Percentiles rank a stretch among this genome's conserved stretches.
These are phyloP conservation scores for Rhizoglyphus robini DNA, from an alignment of 1,140 invertebrate species.

Conservation along the genomic window DNA sequence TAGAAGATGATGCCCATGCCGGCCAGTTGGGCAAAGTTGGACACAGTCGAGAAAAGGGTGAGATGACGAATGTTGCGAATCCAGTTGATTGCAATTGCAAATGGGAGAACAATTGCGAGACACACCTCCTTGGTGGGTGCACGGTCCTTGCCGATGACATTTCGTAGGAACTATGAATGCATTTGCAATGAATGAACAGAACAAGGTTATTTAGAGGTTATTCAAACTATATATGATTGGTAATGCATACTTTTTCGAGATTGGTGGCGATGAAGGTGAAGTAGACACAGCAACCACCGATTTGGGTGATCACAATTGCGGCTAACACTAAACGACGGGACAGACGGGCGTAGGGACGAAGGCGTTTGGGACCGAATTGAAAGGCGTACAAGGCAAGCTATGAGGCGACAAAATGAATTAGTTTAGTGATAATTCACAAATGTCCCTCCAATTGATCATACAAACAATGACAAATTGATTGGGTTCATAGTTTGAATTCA, in stretches of 20 bases:
- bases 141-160: background rate
- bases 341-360: background rate
- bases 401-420: background rate
- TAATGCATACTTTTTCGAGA: too few species aligned
- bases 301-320: conserved; percentile 38
- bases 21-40: conserved; percentile 32
- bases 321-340: background rate
- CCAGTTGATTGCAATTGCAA: conserved; percentile 16
- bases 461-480: too few species aligned
- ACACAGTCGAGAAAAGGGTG: conserved; percentile 32
- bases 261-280: conserved; percentile 40
- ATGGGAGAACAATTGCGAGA: conserved; percentile 19
- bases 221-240: too few species aligned
- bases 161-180: background rate
- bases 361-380: background rate
- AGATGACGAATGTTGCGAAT: conserved; percentile 31
- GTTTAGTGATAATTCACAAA: too few species aligned
- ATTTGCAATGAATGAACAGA: too few species aligned
- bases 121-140: background rate
- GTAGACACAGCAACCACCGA: conserved; percentile 43
- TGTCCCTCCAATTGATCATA: too few species aligned
- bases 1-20: conserved; percentile 33
- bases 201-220: too few species aligned
- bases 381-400: conserved; percentile 19
- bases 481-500: too few species aligned